Conservation (phyloP, 2,113 vertebrate species). For the Meriones unguiculatus region DNA sequence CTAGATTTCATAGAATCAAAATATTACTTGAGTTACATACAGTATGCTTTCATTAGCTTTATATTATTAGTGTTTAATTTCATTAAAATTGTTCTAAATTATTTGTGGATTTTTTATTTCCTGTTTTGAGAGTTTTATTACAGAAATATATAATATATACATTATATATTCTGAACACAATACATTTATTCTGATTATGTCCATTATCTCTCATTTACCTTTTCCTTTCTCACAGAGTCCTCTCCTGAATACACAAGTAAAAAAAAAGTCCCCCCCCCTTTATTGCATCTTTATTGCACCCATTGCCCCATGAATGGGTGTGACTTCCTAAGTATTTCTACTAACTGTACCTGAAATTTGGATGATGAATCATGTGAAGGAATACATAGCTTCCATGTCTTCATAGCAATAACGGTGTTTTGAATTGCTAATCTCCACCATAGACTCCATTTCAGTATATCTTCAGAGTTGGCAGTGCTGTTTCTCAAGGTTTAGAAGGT, state of each 20-base stretch:
- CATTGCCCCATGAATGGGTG: no score
- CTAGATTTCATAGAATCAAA: neutral
- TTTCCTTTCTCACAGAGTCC: neutral
- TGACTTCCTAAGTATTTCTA: neutral
- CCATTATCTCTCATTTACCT: neutral
- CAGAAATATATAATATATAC: no score
- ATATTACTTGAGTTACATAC: neutral
- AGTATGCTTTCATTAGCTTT: neutral
- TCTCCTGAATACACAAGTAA: neutral
- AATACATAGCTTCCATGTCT: neutral
- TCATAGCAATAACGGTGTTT: neutral
- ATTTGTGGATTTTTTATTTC: neutral
- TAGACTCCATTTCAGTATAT: neutral
- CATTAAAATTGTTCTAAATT: neutral
- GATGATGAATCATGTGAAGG: neutral
- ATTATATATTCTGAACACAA: neutral
- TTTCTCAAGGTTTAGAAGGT: neutral
- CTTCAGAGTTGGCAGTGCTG: rapidly evolving
- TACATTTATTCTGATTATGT: neutral
- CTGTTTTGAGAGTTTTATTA: neutral
- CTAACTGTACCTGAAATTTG: neutral
- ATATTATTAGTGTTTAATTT: neutral
- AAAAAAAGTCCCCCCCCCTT: neutral
- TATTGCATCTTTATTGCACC: neutral
- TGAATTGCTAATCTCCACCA: neutral